Conservation (phyloP, 2,113 vertebrate species). For the Coturnix japonica region DNA sequence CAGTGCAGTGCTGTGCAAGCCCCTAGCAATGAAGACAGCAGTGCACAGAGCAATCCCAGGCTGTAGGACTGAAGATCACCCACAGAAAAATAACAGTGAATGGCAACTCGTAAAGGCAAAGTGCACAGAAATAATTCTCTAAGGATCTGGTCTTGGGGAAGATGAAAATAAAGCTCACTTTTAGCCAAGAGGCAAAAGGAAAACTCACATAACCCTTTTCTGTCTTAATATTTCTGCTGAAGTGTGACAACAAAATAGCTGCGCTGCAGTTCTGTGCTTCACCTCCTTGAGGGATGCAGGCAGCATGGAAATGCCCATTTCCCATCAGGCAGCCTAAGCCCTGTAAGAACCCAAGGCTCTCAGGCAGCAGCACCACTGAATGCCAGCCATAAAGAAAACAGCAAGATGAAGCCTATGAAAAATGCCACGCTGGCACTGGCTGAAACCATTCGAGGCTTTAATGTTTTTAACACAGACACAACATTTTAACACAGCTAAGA, state of each 20-base stretch:
- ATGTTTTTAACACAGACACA: background rate
- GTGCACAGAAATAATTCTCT: background rate
- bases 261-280: background rate
- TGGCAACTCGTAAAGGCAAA: background rate
- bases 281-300: background rate
- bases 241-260: background rate
- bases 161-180: background rate
- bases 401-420: background rate
- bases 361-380: background rate
- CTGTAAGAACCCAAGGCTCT: slow-evolving; percentile 39
- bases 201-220: background rate
- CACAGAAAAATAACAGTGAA: background rate
- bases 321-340: slow-evolving; percentile 13
- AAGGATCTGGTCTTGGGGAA: background rate
- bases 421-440: background rate
- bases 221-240: background rate
- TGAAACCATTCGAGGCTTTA: background rate
- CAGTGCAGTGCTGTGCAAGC: no score
- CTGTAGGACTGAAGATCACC: background rate
- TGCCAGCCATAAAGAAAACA: background rate
- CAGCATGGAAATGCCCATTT: slow-evolving; percentile 24
- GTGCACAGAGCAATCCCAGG: no score
- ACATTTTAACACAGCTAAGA: background rate
- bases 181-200: background rate
- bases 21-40: no score